phyloP scores from a whole-genome alignment of 2,113 vertebrate genomes.

The Gila orcuttii region DNA sequence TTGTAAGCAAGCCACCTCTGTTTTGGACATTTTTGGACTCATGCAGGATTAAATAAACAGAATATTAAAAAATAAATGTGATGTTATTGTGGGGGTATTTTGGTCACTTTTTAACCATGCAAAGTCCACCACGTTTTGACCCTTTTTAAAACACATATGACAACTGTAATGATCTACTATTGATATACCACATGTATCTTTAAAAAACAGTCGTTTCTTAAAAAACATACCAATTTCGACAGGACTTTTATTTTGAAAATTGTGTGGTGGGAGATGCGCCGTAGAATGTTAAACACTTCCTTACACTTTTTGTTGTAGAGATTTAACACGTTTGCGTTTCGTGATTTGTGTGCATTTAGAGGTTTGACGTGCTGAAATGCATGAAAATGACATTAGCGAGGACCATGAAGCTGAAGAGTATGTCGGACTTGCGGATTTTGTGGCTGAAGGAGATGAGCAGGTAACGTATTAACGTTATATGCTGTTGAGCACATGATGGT shows the following conservation, averaged over 20 bases:
- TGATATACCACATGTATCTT: too few species aligned
- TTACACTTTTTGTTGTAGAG: neutral
- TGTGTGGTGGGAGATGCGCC: neutral
- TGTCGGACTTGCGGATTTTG: conserved; percentile 62
- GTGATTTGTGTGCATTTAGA: neutral
- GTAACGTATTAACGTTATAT: too few species aligned
- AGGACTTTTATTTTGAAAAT: conserved; percentile 3
- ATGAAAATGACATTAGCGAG: conserved; percentile 12
- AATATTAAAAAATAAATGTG: too few species aligned
- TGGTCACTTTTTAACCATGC: too few species aligned
- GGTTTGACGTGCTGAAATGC: conserved; percentile 17
- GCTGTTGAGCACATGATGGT: neutral
- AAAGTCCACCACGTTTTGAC: too few species aligned
- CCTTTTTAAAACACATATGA: too few species aligned
- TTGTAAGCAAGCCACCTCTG: too few species aligned
- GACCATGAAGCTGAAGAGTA: conserved; percentile 55
- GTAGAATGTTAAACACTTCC: neutral
- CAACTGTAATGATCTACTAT: too few species aligned
- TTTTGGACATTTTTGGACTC: too few species aligned
- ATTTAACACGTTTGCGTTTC: neutral
- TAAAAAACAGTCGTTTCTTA: neutral
- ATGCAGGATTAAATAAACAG: too few species aligned
- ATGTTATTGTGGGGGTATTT: too few species aligned
- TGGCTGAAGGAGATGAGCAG: conserved; percentile 64
- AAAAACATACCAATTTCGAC: neutral